phyloP scores from a whole-genome alignment of 2,888 invertebrate species.

The Lasioglossum figueresi region DNA sequence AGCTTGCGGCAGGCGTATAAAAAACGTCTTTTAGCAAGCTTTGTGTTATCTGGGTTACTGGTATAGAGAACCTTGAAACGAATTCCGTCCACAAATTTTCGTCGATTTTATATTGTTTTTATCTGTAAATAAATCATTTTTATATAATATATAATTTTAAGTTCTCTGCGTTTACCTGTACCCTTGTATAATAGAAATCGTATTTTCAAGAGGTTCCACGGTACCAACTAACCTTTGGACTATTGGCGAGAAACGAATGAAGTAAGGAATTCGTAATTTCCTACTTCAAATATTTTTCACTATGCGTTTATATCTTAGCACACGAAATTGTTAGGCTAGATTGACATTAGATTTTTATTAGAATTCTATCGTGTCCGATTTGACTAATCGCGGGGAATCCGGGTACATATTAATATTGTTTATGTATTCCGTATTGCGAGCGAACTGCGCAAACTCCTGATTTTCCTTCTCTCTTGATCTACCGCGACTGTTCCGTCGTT shows the following conservation, averaged over 20 bases:
- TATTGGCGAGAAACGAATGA: background rate
- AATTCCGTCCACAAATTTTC: background rate
- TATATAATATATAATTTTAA: background rate
- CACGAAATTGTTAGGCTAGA: background rate
- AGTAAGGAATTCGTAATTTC: background rate
- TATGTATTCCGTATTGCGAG: background rate
- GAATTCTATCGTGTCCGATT: background rate
- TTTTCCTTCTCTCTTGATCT: background rate
- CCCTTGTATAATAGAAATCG: background rate
- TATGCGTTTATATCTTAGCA: too few species aligned
- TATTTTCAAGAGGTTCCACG: background rate
- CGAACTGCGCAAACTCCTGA: conserved; percentile 24
- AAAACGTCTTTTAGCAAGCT: too few species aligned
- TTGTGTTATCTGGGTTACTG: too few species aligned
- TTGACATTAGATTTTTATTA: background rate
- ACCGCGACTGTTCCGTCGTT: background rate
- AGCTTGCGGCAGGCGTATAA: too few species aligned
- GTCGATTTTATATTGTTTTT: conserved; percentile 6
- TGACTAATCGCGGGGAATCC: conserved; percentile 9
- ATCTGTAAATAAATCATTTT: conserved; percentile 36
- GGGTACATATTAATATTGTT: conserved; percentile 1
- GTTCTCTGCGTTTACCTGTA: background rate
- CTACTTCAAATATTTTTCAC: background rate
- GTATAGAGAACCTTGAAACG: background rate
- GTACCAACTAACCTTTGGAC: background rate